Evolutionary conservation across 2,113 vertebrate species (phyloP).

Genomic region (Nyctereutes procyonoides): DNA sequence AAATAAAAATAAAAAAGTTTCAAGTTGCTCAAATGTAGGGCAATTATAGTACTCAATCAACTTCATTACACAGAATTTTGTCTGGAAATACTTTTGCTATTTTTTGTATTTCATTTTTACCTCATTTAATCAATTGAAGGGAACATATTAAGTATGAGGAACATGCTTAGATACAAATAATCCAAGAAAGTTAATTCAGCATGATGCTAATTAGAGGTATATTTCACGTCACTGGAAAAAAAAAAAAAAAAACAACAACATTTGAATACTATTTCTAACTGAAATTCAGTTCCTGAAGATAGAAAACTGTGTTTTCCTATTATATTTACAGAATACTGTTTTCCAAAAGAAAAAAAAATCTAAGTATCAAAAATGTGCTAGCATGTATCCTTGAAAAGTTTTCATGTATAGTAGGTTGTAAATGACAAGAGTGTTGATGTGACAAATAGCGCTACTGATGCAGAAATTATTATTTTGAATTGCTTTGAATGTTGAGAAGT

Average conservation of each 20-base stretch:
- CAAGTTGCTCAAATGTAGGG: not conserved
- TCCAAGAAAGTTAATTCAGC: not conserved
- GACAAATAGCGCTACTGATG: constrained; percentile 31
- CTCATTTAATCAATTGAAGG: not conserved
- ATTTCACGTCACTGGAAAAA: not conserved
- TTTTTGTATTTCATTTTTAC: not conserved
- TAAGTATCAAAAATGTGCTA: constrained; percentile 27
- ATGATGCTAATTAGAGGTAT: not conserved
- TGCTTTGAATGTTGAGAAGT: constrained; percentile 56
- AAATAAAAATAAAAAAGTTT: not conserved
- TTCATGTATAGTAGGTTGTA: constrained; percentile 8
- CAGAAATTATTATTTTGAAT: constrained; percentile 67
- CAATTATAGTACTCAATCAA: not conserved
- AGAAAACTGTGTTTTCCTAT: not conserved
- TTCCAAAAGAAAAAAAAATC: constrained; percentile 22
- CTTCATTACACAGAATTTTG: not conserved
- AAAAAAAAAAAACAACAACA: not conserved
- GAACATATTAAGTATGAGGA: not conserved
- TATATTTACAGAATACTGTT: constrained; percentile 31
- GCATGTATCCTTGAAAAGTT: not conserved
- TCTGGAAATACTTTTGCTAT: not conserved
- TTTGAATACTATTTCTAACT: not conserved
- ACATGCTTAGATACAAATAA: constrained; percentile 12
- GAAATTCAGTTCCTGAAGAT: not conserved
- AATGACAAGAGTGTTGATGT: constrained; percentile 28